These are phyloP conservation scores for Hyperopisus bebe DNA, from an alignment of 2,113 vertebrate species.

Conservation along the genomic window DNA sequence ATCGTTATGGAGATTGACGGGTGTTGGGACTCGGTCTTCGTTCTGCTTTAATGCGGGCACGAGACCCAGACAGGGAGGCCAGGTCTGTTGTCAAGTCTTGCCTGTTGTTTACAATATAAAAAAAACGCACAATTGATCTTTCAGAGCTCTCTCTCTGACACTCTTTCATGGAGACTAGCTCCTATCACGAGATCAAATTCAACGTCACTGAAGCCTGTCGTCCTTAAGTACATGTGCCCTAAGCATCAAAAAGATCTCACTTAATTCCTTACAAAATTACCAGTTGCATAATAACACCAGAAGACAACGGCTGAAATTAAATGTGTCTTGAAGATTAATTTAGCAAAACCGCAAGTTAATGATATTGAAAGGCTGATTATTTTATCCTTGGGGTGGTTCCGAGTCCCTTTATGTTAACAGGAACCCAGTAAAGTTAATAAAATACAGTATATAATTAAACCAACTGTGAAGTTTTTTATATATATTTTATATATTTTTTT, in stretches of 20 bases:
- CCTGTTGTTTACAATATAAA: background rate
- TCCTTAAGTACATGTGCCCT: background rate
- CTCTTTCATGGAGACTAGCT: background rate
- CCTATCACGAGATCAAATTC: background rate
- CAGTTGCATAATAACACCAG: background rate
- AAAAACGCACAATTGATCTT: background rate
- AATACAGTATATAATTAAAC: background rate
- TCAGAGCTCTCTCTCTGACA: background rate
- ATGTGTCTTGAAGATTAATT: slow-evolving; percentile 6
- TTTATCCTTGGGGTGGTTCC: background rate
- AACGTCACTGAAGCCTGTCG: background rate
- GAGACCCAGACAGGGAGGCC: background rate
- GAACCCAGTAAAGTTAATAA: slow-evolving; percentile 5
- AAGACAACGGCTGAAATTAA: background rate
- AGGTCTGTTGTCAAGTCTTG: background rate
- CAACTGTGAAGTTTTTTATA: background rate
- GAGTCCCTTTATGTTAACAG: background rate
- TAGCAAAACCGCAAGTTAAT: background rate
- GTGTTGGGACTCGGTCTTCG: background rate
- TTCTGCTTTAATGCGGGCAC: background rate
- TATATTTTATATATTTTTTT: background rate
- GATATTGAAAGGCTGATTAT: background rate
- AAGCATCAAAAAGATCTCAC: background rate
- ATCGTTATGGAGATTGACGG: background rate
- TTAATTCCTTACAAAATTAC: background rate